Evolutionary conservation across 2,113 vertebrate species (phyloP).

Genomic region (Actenoides hombroni): DNA sequence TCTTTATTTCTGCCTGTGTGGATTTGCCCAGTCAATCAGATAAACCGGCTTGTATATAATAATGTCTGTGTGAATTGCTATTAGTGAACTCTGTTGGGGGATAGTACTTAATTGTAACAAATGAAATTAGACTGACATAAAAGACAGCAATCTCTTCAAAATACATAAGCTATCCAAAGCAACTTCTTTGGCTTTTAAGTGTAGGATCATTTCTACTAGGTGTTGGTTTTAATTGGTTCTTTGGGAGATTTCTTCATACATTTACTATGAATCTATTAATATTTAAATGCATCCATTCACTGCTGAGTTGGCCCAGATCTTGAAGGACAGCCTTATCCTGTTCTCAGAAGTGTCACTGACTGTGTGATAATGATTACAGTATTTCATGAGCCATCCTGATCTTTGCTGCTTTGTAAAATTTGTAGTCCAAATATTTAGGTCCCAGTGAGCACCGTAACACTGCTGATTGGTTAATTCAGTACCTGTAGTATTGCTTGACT

Average conservation of each 20-base stretch:
- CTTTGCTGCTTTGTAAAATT: neutral
- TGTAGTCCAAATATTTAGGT: neutral
- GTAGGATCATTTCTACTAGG: neutral
- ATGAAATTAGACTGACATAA: neutral
- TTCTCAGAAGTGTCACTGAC: neutral
- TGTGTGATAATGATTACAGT: neutral
- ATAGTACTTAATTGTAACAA: neutral
- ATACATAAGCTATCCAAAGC: neutral
- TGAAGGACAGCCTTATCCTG: neutral
- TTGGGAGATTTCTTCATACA: neutral
- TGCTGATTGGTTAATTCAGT: neutral
- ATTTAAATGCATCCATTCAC: neutral
- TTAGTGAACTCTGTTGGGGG: neutral
- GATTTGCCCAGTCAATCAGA: neutral
- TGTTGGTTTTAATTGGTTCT: slow-evolving; percentile 29
- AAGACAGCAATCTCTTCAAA: neutral
- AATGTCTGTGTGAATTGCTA: neutral
- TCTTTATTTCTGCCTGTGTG: neutral
- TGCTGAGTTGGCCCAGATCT: neutral
- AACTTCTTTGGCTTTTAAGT: neutral
- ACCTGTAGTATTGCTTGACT: neutral
- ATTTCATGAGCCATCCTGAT: neutral
- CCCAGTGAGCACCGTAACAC: neutral
- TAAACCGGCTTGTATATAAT: neutral
- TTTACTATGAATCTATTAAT: neutral